These are phyloP conservation scores for Gymnodraco acuticeps DNA, from an alignment of 2,797 vertebrate genomes.

Conservation along the genomic window DNA sequence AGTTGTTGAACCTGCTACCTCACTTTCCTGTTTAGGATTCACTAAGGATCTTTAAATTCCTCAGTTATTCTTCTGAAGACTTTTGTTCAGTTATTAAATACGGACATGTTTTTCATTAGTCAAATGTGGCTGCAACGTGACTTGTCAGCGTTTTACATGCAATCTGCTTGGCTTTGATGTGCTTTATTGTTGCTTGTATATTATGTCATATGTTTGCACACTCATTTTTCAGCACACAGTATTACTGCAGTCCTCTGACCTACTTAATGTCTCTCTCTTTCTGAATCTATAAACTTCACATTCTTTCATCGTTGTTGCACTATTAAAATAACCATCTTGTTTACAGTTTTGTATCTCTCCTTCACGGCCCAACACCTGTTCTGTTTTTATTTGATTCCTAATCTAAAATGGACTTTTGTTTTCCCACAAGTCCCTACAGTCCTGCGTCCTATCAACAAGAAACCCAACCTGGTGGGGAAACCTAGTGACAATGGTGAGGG, in stretches of 20 bases:
- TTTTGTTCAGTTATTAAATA: slow-evolving; percentile 29
- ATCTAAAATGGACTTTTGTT: slow-evolving; percentile 62
- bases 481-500: slow-evolving; percentile 78
- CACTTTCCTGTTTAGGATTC: slow-evolving; percentile 5
- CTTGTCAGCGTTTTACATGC: slow-evolving; percentile 40
- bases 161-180: slow-evolving; percentile 60
- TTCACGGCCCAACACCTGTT: slow-evolving; percentile 35
- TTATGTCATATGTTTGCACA: slow-evolving; percentile 36
- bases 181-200: slow-evolving; percentile 58
- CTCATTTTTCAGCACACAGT: slow-evolving; percentile 32
- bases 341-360: slow-evolving; percentile 59
- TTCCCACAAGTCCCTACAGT: slow-evolving; percentile 60
- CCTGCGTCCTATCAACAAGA: slow-evolving; percentile 67
- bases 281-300: slow-evolving; percentile 26
- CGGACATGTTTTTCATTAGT: slow-evolving; percentile 51
- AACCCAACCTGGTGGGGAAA: slow-evolving; percentile 80
- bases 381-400: slow-evolving; percentile 43
- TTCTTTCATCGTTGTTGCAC: slow-evolving; percentile 41
- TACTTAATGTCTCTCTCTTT: slow-evolving; percentile 25
- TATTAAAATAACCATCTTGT: slow-evolving; percentile 55
- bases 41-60: slow-evolving; percentile 2
- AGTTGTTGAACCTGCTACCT: slow-evolving; percentile 7
- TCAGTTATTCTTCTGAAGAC: slow-evolving; percentile 30
- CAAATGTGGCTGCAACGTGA: slow-evolving; percentile 39
- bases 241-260: slow-evolving; percentile 29